These are phyloP conservation scores for Hiodon tergisus DNA, from an alignment of 2,113 vertebrate species.

Conservation along the genomic window DNA sequence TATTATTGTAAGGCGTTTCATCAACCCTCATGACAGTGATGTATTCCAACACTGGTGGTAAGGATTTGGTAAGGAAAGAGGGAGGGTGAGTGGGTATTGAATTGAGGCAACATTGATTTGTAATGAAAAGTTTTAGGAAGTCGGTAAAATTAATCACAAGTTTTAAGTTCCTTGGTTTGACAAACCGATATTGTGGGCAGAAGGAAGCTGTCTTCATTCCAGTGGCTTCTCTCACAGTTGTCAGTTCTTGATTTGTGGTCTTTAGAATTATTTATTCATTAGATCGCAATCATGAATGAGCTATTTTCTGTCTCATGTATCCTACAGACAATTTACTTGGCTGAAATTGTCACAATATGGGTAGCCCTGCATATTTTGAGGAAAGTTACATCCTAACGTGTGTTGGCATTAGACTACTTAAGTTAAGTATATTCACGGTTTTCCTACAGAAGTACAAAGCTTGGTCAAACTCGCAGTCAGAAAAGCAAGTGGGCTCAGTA, in stretches of 20 bases:
- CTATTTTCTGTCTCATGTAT: too few species aligned
- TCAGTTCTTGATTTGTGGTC: background rate
- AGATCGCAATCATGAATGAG: too few species aligned
- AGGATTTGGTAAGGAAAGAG: slow-evolving; percentile 1
- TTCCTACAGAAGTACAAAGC: too few species aligned
- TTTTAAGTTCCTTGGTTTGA: background rate
- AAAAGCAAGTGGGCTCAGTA: too few species aligned
- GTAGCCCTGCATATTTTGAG: too few species aligned
- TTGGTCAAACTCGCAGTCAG: too few species aligned
- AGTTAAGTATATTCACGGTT: too few species aligned
- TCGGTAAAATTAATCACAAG: background rate
- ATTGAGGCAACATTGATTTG: background rate
- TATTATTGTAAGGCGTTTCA: background rate
- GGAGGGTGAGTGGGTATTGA: background rate
- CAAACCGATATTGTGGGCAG: background rate
- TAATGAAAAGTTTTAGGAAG: background rate
- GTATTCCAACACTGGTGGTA: background rate
- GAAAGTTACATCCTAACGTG: too few species aligned
- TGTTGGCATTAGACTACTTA: too few species aligned
- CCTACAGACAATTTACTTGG: too few species aligned
- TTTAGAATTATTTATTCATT: background rate
- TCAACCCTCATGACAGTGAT: background rate
- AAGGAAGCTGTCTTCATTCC: background rate
- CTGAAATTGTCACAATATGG: too few species aligned
- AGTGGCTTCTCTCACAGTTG: background rate